A percentile compares a stretch with the other conserved stretches of the same genome.
Evolutionary conservation across 2,888 invertebrate genomes (phyloP).

Genomic region (Chelonus formosanus): DNA sequence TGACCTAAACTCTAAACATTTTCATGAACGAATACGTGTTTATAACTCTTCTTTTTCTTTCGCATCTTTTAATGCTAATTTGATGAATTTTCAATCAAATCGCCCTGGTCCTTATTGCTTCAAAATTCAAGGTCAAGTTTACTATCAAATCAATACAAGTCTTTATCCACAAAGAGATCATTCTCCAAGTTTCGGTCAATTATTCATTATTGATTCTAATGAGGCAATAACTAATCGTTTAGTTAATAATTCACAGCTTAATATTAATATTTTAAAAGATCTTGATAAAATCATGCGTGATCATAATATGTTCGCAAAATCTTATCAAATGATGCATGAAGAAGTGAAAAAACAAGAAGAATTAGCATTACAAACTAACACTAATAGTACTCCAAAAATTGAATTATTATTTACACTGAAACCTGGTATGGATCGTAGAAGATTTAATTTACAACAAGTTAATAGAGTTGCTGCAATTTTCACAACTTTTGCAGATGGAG

Average conservation of each 20-base stretch:
- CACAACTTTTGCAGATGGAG: constrained; percentile 3
- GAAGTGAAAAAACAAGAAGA: constrained; percentile 3
- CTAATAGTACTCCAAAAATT: constrained; percentile 4
- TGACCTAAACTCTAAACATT: constrained; percentile 29
- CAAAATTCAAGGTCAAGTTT: constrained; percentile 37
- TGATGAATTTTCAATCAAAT: constrained; percentile 32
- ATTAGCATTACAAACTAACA: neutral
- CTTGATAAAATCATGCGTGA: constrained; percentile 27
- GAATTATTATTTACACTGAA: constrained; percentile 1
- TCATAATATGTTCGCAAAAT: constrained; percentile 16
- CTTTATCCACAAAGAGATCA: constrained; percentile 20
- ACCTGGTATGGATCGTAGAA: constrained; percentile 11
- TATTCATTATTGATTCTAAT: constrained; percentile 13
- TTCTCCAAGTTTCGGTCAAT: constrained; percentile 17
- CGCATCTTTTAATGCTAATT: constrained; percentile 38
- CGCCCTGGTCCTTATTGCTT: constrained; percentile 35
- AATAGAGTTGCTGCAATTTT: constrained; percentile 12
- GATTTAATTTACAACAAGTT: constrained; percentile 8
- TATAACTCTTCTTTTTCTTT: constrained; percentile 38
- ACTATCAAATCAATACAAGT: constrained; percentile 13
- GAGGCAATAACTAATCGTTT: constrained; percentile 7
- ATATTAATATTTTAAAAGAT: neutral
- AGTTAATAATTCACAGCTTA: neutral
- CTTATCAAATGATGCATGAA: constrained; percentile 16
- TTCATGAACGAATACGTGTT: constrained; percentile 31